Base-by-base conservation (phyloP, 1,140 invertebrate species). In the Drosophila ogumai region DNA sequence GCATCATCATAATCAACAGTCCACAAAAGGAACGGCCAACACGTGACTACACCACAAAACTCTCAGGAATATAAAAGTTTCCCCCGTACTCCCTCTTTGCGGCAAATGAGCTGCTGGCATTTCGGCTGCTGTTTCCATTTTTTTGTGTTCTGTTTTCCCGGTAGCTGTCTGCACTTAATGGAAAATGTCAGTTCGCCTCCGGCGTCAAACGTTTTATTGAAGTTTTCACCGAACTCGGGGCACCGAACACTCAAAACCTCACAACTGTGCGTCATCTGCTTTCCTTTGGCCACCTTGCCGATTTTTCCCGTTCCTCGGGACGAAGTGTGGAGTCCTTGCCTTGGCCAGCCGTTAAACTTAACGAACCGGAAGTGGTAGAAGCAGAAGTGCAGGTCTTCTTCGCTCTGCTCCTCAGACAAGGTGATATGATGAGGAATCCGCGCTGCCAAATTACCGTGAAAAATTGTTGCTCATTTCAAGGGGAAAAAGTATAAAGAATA, bases 191-290 rank as follows among this genome's bases (percentile, higher is more conserved):
- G 84, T 90, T 84, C 65, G 80, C 85, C 84, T 79, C 84, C 59
- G 82, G 84, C 84, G 80, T 81, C 84, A 88, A 88, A 84, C 80
- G 85, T 90, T 91, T 86, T 90, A 91, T 90, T 91, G 86, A 86
- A 90, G 87, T 86, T 87, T 90, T 46, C 76, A 91, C 72, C 56
- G 68, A 61, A 60, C 56, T 46, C 38, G 36, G n/a, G 52, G 34
- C 52, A 22, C 52, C 32, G 61, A 50, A 17, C 31, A 52, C 63
- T 59, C 61, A 52, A 74, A 49, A 68, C 69, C 61, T 54, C 59
- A 57, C 67, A 67, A 46, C 49, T 55, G 57, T 72, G 65, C 54
- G 68, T 54, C 65, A 67, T 65, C 63, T 50, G 50, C 55, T 66
- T 22, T 19, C 38, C 31, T 40, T 31, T 57, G 56, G 36, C 50